Conservation (phyloP, 2,888 invertebrate species). For the Scaptomyza cyrtandrae region DNA sequence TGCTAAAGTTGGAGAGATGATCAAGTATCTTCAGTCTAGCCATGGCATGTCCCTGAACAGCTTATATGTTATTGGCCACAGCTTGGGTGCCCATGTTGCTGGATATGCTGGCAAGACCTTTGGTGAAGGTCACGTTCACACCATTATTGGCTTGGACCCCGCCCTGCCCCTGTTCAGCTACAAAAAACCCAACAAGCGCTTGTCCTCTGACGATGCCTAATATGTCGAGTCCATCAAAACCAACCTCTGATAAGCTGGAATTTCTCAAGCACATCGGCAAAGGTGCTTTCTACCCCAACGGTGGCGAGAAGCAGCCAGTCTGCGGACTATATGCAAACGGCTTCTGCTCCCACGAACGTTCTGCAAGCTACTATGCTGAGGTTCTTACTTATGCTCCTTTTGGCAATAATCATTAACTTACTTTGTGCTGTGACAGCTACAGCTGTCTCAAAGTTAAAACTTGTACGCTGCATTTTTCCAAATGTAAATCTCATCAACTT, state of each 20-base stretch:
- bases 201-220: conserved; percentile 73
- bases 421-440: no score
- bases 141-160: conserved; percentile 85
- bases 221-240: conserved; percentile 84
- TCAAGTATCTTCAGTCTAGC: conserved; percentile 34
- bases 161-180: conserved; percentile 79
- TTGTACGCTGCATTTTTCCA: neutral
- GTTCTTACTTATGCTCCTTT: conserved; percentile 81
- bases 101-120: conserved; percentile 87
- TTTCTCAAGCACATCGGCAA: conserved; percentile 83
- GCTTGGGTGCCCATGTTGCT: conserved; percentile 87
- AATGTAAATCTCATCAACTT: conserved; percentile 10
- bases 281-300: conserved; percentile 86
- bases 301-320: conserved; percentile 86
- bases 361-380: conserved; percentile 85
- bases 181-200: conserved; percentile 66
- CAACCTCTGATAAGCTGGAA: conserved; percentile 77
- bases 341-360: conserved; percentile 84
- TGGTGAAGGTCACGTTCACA: conserved; percentile 85
- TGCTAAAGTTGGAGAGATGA: conserved; percentile 63
- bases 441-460: no score
- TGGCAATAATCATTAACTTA: conserved; percentile 60
- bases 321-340: conserved; percentile 83
- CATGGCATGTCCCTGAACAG: neutral
- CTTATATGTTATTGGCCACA: conserved; percentile 86